A percentile compares a stretch with the other conserved stretches of the same genome.
phyloP scores from a whole-genome alignment of 1,140 invertebrate genomes.

The Druon quercuslanigerum region DNA sequence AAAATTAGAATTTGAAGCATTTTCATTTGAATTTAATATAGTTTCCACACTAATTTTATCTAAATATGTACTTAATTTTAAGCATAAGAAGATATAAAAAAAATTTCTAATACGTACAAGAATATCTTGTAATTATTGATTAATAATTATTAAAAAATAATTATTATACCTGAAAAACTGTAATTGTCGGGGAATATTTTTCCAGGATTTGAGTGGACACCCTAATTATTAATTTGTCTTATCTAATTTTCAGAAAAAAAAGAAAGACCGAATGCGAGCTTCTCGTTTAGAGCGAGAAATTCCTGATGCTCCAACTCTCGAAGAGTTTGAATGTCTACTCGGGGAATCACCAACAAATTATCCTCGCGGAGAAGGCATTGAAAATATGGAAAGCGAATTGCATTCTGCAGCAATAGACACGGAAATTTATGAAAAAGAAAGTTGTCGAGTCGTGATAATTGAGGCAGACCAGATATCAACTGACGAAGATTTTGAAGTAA shows the following conservation, averaged over 20 bases:
- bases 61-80: too few relatives aligned
- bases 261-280: constrained; percentile 61
- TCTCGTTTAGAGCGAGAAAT: constrained; percentile 62
- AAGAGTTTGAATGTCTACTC: constrained; percentile 72
- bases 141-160: too few relatives aligned
- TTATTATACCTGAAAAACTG: too few relatives aligned
- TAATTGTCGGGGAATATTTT: too few relatives aligned
- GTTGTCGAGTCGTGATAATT: constrained; percentile 42
- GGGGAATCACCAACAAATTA: constrained; percentile 72
- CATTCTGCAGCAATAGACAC: constrained; percentile 73
- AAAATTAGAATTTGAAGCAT: too few relatives aligned
- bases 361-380: constrained; percentile 69
- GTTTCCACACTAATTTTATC: too few relatives aligned
- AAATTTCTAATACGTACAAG: too few relatives aligned
- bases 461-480: constrained; percentile 32
- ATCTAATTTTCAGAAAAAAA: constrained; percentile 61
- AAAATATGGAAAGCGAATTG: constrained; percentile 74
- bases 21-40: too few relatives aligned
- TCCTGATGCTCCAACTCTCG: constrained; percentile 71
- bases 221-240: neutral
- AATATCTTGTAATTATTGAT: too few relatives aligned
- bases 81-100: too few relatives aligned
- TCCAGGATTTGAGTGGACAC: too few relatives aligned
- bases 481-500: constrained; percentile 42
- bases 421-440: constrained; percentile 64